These are phyloP conservation scores for Drosophila lacicola DNA, from an alignment of 2,888 invertebrate species.

Conservation along the genomic window DNA sequence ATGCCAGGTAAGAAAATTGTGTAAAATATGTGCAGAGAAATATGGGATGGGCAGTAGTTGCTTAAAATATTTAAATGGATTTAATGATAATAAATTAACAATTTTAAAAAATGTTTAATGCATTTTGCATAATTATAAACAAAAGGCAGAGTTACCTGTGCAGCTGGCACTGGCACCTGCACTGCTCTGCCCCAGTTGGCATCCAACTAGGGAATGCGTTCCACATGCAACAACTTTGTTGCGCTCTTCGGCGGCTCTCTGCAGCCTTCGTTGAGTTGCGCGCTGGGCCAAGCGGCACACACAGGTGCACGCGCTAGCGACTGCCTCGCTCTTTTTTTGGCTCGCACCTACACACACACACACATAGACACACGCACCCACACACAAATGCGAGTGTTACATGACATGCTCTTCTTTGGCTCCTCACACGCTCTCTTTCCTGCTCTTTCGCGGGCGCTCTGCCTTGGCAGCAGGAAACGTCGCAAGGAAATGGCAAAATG, in stretches of 20 bases:
- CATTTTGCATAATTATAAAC: constrained; percentile 13
- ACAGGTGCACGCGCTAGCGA: constrained; percentile 37
- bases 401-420: constrained; percentile 27
- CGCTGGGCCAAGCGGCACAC: constrained; percentile 37
- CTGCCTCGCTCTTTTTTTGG: constrained; percentile 19
- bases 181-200: constrained; percentile 9
- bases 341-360: constrained; percentile 21
- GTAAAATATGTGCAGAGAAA: neutral
- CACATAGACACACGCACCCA: constrained; percentile 15
- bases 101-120: neutral
- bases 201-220: constrained; percentile 40
- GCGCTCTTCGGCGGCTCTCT: constrained; percentile 26
- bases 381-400: constrained; percentile 21
- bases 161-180: constrained; percentile 31
- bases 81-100: neutral
- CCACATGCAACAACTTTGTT: constrained; percentile 50
- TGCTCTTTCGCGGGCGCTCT: constrained; percentile 18
- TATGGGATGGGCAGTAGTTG: too few species aligned
- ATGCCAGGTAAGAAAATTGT: constrained; percentile 60
- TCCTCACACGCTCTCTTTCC: constrained; percentile 16
- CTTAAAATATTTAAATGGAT: neutral
- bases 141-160: constrained; percentile 36
- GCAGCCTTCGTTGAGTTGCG: constrained; percentile 72
- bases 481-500: constrained; percentile 75
- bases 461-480: constrained; percentile 69